These are phyloP conservation scores for Scrobipalpa atriplicella DNA, from an alignment of 2,888 invertebrate species.

Conservation along the genomic window DNA sequence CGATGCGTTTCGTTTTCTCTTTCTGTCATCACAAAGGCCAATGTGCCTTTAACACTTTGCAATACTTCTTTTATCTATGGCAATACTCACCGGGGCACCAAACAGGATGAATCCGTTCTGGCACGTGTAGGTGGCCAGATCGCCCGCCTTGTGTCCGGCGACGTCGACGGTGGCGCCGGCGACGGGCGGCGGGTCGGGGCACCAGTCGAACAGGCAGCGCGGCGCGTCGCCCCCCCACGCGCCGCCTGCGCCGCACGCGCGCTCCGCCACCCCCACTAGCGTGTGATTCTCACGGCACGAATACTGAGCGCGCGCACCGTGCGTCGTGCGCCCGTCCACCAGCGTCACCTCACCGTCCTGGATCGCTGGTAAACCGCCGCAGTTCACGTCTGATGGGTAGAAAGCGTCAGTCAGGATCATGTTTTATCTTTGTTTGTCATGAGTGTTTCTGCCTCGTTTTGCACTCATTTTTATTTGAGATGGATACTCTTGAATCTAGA, in stretches of 20 bases:
- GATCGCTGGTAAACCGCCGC: slow-evolving; percentile 86
- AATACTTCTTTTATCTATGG: no score
- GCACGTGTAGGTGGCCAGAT: slow-evolving; percentile 91
- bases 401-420: not conserved
- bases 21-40: no score
- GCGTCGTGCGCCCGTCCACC: slow-evolving; percentile 88
- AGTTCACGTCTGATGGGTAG: slow-evolving; percentile 88
- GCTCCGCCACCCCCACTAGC: slow-evolving; percentile 87
- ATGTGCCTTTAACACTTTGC: not conserved
- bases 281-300: slow-evolving; percentile 93
- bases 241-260: slow-evolving; percentile 89
- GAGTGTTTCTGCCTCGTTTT: no score
- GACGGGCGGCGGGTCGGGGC: slow-evolving; percentile 91
- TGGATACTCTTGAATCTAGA: no score
- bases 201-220: slow-evolving; percentile 93
- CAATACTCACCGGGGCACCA: slow-evolving; percentile 87
- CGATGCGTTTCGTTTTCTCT: no score
- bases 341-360: slow-evolving; percentile 88
- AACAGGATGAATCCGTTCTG: slow-evolving; percentile 92
- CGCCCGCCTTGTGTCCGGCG: slow-evolving; percentile 90
- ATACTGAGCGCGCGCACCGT: slow-evolving; percentile 89
- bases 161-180: slow-evolving; percentile 88
- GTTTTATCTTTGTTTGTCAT: not conserved
- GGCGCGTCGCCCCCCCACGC: slow-evolving; percentile 91
- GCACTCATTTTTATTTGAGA: no score